Percentiles rank a stretch among this genome's conserved stretches.
Evolutionary conservation across 2,113 vertebrate genomes (phyloP).

Genomic region (Colistium nudipinnis): DNA sequence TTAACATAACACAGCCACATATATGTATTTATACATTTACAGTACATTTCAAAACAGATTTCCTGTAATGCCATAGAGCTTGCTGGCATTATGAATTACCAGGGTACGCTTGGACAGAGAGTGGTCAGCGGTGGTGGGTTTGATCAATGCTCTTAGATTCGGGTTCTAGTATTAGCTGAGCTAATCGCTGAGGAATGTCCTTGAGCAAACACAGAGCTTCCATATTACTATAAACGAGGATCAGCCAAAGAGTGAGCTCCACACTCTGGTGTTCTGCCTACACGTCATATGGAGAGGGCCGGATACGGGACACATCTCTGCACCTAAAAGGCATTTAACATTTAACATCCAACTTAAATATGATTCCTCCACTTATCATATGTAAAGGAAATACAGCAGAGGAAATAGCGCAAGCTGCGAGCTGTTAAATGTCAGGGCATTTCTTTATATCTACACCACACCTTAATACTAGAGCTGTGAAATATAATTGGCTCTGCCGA

Average conservation of each 20-base stretch:
- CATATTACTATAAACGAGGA: slow-evolving; percentile 75
- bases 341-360: slow-evolving; percentile 33
- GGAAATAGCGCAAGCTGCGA: neutral
- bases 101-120: slow-evolving; percentile 8
- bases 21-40: neutral
- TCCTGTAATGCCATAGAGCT: slow-evolving; percentile 10
- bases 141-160: slow-evolving; percentile 56
- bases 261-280: slow-evolving; percentile 55
- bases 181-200: slow-evolving; percentile 78
- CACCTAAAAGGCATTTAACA: slow-evolving; percentile 37
- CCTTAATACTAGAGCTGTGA: neutral
- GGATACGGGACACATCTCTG: slow-evolving; percentile 3
- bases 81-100: slow-evolving; percentile 12
- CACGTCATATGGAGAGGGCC: slow-evolving; percentile 38
- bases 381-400: neutral
- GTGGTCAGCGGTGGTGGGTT: slow-evolving; percentile 26
- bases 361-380: slow-evolving; percentile 2
- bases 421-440: neutral
- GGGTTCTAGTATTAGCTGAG: slow-evolving; percentile 65
- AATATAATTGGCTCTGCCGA: too few relatives aligned
- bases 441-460: neutral
- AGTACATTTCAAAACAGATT: slow-evolving; percentile 4
- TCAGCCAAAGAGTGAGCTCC: slow-evolving; percentile 61
- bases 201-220: slow-evolving; percentile 72
- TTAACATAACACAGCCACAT: slow-evolving; percentile 1